Evolutionary conservation across 2,888 invertebrate genomes (phyloP), one percentile per base, ranked within the genome.

Genomic region (Pyrrhia umbra): DNA sequence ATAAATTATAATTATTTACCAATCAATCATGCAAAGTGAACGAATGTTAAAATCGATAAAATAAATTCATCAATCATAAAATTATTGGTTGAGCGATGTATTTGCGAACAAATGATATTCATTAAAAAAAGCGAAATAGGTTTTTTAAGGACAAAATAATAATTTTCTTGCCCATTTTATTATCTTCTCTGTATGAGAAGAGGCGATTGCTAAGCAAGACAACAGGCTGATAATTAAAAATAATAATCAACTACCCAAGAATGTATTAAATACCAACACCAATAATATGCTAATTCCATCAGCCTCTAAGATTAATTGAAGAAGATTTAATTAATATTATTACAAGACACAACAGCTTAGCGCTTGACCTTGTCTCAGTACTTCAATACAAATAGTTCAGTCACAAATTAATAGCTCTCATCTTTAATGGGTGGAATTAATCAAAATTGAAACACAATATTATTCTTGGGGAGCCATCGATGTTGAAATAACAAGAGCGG

Each of bases 371-470:
- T 20, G 23, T 45, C 54, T 50, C 46, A 37, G 37, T 40, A 64
- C 64, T 64, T 55, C 63, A 75, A 63, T 50, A 37, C 60, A 52
- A 60, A 60, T 67, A 71, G 55, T 73, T 56, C 42, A 46, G 43
- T 27, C 16, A 39, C 52, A 42, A 57, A 75, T 71, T 62, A 77
- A 64, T 76, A 34, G 52, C 23, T 57, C 46, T 49, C 10, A 45
- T 54, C 42, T 63, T 52, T 61, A 52, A 72, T 49, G 8, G 25
- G 16, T 65, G 15, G 45, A 39, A 72, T 71, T 72, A 66, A 79
- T 67, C 52, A 58, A 67, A 70, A 75, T 80, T 63, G 52, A 70
- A 75, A 57, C 50, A 61, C 30, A 77, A 77, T 65, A 75, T 63
- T 69, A 50, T 51, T 50, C 30, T 71, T 59, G 37, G 13, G 42